Percentiles rank a stretch among this genome's conserved stretches.
Evolutionary conservation across 1,140 invertebrate genomes (phyloP).

Genomic region (Atta cephalotes): DNA sequence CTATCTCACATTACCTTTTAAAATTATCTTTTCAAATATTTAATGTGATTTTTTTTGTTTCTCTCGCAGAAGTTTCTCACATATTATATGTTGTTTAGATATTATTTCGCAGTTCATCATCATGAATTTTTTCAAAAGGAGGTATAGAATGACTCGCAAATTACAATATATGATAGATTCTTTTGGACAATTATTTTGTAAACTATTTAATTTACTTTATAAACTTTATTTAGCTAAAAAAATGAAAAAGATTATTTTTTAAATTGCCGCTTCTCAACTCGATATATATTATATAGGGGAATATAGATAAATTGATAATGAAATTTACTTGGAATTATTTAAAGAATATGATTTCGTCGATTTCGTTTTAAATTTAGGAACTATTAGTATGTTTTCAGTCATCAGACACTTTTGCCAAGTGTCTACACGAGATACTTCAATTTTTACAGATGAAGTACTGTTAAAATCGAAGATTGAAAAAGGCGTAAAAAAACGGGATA

Average conservation of each 20-base stretch:
- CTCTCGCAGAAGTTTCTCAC: background rate
- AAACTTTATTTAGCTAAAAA: background rate
- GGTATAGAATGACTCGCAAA: background rate
- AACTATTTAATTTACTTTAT: background rate
- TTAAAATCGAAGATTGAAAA: conserved; percentile 7
- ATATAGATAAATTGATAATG: no score
- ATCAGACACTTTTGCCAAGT: background rate
- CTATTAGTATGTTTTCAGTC: background rate
- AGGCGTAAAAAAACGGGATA: background rate
- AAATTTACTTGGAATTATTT: background rate
- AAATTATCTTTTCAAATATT: background rate
- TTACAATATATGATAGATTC: background rate
- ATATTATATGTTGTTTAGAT: background rate
- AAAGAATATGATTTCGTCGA: background rate
- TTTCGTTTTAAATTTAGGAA: background rate
- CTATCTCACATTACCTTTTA: background rate
- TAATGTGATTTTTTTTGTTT: background rate
- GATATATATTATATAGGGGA: no score
- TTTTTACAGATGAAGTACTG: background rate
- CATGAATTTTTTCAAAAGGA: background rate
- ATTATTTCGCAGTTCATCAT: background rate
- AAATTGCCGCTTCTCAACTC: background rate
- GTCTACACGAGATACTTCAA: background rate
- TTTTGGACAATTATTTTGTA: background rate
- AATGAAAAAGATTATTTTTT: background rate